A percentile compares a stretch with the other conserved stretches of the same genome.
phyloP scores from a whole-genome alignment of 2,113 vertebrate species.

The Dromas ardeola region DNA sequence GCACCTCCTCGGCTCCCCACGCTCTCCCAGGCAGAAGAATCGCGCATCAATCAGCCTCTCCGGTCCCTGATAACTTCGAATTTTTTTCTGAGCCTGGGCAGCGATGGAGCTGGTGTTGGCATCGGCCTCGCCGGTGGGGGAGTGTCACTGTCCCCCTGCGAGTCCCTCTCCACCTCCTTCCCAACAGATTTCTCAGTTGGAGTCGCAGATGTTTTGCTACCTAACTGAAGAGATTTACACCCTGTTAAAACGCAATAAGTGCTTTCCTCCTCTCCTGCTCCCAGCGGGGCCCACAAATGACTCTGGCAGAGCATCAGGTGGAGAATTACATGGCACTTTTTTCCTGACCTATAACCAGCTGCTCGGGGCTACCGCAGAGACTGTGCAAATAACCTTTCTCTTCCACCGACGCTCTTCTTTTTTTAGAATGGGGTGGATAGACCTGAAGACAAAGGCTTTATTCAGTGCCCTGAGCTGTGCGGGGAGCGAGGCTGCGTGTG shows the following conservation, averaged over 20 bases:
- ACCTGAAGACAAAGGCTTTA: not conserved
- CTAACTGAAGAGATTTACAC: conserved; percentile 2
- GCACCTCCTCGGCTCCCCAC: not conserved
- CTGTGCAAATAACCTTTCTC: not conserved
- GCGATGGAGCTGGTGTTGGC: not conserved
- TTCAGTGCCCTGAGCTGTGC: not conserved
- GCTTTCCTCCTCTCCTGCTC: not conserved
- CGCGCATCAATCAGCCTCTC: not conserved
- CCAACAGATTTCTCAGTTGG: not conserved
- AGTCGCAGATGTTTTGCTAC: conserved; percentile 7
- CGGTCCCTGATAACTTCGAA: not conserved
- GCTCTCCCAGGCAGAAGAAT: not conserved
- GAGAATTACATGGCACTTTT: conserved; percentile 22
- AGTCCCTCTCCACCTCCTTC: not conserved
- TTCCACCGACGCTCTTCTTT: accelerated
- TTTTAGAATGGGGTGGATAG: not conserved
- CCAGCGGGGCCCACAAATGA: not conserved
- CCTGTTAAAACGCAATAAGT: not conserved
- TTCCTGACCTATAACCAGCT: not conserved
- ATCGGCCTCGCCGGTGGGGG: accelerated
- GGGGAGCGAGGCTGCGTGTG: too few species aligned
- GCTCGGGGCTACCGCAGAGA: not conserved
- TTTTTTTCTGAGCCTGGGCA: not conserved
- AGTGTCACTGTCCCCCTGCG: not conserved
- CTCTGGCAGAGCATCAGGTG: conserved; percentile 39